These are phyloP conservation scores for Diplodus sargus DNA, from an alignment of 2,797 vertebrate species.

Conservation along the genomic window DNA sequence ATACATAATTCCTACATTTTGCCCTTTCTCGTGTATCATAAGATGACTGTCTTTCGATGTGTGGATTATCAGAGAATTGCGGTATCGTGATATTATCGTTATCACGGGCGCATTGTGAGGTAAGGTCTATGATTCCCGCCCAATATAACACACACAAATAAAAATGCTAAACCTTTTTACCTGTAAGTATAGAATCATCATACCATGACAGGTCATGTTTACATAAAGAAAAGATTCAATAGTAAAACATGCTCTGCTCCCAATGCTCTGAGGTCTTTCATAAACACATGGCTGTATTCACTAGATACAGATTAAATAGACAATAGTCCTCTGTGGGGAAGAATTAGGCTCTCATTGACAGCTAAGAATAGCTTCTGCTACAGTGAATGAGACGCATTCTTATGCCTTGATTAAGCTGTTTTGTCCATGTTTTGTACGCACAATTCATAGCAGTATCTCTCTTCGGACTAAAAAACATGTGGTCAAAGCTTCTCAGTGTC, in stretches of 20 bases:
- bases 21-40: too few species aligned
- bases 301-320: constrained; percentile 36
- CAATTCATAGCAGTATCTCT: constrained; percentile 39
- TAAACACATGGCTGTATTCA: constrained; percentile 11
- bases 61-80: too few species aligned
- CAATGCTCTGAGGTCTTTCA: constrained; percentile 5
- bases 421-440: constrained; percentile 38
- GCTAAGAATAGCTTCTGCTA: constrained; percentile 45
- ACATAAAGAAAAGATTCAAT: background rate
- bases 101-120: too few species aligned
- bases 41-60: too few species aligned
- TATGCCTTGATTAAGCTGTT: constrained; percentile 31
- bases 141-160: too few species aligned
- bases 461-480: constrained; percentile 17
- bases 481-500: constrained; percentile 28
- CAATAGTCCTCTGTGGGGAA: constrained; percentile 33
- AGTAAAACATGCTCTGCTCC: background rate
- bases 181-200: background rate
- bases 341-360: constrained; percentile 39
- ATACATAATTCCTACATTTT: too few species aligned
- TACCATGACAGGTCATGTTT: background rate
- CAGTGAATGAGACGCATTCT: constrained; percentile 34
- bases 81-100: too few species aligned
- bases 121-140: too few species aligned
- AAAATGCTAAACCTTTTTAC: background rate